These are phyloP conservation scores for Sarcophaga variegata DNA, from an alignment of 2,888 invertebrate genomes.

Conservation along the genomic window DNA sequence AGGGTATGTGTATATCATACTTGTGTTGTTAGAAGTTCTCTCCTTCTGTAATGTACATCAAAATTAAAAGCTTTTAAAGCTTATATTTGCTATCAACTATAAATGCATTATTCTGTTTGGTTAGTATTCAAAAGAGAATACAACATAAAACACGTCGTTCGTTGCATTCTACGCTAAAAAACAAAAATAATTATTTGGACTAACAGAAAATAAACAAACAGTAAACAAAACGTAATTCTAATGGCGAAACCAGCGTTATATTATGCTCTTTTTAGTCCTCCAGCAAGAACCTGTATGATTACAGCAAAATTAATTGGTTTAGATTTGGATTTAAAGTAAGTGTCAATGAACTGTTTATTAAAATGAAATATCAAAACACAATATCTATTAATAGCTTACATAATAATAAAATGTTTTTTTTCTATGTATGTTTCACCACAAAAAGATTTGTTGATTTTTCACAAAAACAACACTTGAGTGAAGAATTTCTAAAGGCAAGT, in stretches of 20 bases:
- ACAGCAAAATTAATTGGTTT: conserved; percentile 82
- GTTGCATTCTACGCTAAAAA: not conserved
- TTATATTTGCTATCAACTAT: conserved; percentile 2
- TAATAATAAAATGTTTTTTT: conserved; percentile 41
- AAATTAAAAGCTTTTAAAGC: conserved; percentile 28
- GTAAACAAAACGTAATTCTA: not conserved
- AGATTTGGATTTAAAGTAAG: conserved; percentile 80
- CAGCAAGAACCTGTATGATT: conserved; percentile 82
- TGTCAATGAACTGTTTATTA: conserved; percentile 8
- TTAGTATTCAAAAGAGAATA: not conserved
- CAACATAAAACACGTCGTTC: not conserved
- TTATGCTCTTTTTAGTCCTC: conserved; percentile 82
- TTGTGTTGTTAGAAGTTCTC: not conserved
- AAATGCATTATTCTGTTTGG: not conserved
- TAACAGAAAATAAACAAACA: not conserved
- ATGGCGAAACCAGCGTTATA: conserved; percentile 80
- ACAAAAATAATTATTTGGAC: too few relatives aligned
- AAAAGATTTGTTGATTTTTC: conserved; percentile 81
- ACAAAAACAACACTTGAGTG: conserved; percentile 79
- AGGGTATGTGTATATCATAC: too few relatives aligned
- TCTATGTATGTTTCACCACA: conserved; percentile 9
- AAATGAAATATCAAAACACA: conserved; percentile 2
- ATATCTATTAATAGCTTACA: conserved; percentile 23
- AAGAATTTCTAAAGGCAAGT: conserved; percentile 81
- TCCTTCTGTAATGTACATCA: not conserved